A percentile compares a stretch with the other conserved stretches of the same genome.
Conservation (phyloP, 2,888 invertebrate species). For the Selenia dentaria region DNA sequence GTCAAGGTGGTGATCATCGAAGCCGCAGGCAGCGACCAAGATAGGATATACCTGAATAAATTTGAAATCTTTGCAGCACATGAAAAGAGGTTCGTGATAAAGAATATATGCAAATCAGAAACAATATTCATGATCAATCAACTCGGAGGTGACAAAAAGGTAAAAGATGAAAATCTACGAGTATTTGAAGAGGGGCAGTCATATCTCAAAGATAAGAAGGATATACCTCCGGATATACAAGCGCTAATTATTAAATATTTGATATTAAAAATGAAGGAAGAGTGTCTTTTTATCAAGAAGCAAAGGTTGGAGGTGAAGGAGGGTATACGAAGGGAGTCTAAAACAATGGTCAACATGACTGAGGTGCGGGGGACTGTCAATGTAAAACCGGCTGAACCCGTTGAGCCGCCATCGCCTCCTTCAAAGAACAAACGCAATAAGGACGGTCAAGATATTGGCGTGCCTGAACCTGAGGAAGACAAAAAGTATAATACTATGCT, state of each 20-base stretch:
- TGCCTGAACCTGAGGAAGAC: slow-evolving; percentile 50
- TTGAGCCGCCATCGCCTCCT: slow-evolving; percentile 34
- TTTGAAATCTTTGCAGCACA: slow-evolving; percentile 67
- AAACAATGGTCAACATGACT: slow-evolving; percentile 59
- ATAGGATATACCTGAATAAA: slow-evolving; percentile 66
- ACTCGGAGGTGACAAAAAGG: slow-evolving; percentile 71
- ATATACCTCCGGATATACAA: slow-evolving; percentile 67
- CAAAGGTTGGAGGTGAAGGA: slow-evolving; percentile 65
- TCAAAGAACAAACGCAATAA: slow-evolving; percentile 55
- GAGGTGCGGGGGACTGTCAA: slow-evolving; percentile 65
- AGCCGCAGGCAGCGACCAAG: slow-evolving; percentile 72
- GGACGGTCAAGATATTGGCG: slow-evolving; percentile 34
- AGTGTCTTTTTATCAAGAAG: slow-evolving; percentile 67
- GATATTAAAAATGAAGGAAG: slow-evolving; percentile 74
- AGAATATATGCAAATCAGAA: slow-evolving; percentile 76
- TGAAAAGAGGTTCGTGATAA: slow-evolving; percentile 73
- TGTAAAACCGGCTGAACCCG: slow-evolving; percentile 41
- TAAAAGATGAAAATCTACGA: slow-evolving; percentile 64
- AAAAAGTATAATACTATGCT: slow-evolving; percentile 78
- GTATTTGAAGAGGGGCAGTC: slow-evolving; percentile 74
- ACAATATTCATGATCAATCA: slow-evolving; percentile 79
- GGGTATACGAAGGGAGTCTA: slow-evolving; percentile 65
- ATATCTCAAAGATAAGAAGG: slow-evolving; percentile 67
- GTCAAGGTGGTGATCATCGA: slow-evolving; percentile 70
- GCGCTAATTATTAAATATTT: slow-evolving; percentile 73